Conservation (phyloP, 2,797 vertebrate genomes). For the Enteromius thamalakanensis region DNA sequence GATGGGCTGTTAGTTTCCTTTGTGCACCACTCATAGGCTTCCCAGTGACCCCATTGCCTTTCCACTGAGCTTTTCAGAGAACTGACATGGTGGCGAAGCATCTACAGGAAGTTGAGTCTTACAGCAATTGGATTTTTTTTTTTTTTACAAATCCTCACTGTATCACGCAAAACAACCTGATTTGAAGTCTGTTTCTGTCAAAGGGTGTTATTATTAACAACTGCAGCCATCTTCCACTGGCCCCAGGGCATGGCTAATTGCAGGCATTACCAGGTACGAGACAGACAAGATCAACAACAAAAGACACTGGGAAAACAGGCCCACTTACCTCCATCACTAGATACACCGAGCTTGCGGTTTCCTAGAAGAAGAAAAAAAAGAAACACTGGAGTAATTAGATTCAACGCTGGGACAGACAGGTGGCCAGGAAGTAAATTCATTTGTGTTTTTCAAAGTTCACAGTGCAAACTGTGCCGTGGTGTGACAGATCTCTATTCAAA, state of each 20-base stretch:
- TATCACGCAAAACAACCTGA: not conserved
- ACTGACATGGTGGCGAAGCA: not conserved
- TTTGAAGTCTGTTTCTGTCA: not conserved
- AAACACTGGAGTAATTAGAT: slow-evolving; percentile 53
- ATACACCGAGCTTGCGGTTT: slow-evolving; percentile 95
- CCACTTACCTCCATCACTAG: slow-evolving; percentile 98
- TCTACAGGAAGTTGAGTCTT: not conserved
- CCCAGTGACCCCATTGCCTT: not conserved
- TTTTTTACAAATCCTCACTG: not conserved
- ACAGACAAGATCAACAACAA: slow-evolving; percentile 62
- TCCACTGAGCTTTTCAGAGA: not conserved
- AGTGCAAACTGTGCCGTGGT: not conserved
- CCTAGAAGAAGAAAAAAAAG: slow-evolving; percentile 73
- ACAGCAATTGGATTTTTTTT: not conserved
- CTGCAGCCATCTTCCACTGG: not conserved
- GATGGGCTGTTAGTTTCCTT: slow-evolving; percentile 2
- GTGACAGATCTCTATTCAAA: not conserved
- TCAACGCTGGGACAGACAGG: slow-evolving; percentile 2
- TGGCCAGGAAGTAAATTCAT: not conserved
- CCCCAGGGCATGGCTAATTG: slow-evolving; percentile 62
- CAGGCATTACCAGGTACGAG: slow-evolving; percentile 46
- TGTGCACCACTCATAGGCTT: slow-evolving; percentile 16
- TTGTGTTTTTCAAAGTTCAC: not conserved
- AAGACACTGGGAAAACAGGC: slow-evolving; percentile 38
- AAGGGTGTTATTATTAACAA: not conserved